Conservation (phyloP, 2,113 vertebrate species). For the Daubentonia madagascariensis region DNA sequence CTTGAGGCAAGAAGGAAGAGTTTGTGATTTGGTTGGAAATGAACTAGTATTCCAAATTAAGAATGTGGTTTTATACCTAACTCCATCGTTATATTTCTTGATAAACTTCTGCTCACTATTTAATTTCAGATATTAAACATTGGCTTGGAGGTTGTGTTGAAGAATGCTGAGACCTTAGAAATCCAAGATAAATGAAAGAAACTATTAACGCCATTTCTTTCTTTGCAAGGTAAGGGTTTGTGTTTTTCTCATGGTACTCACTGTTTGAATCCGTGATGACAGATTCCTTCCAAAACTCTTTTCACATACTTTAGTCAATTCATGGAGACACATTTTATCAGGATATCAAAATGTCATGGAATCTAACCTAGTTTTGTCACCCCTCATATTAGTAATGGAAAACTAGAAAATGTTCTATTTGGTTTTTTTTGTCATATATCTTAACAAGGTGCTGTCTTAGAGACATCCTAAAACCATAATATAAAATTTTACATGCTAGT, state of each 20-base stretch:
- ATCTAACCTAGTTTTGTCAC: not conserved
- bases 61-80: not conserved
- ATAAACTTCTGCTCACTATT: not conserved
- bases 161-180: not conserved
- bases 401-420: not conserved
- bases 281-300: not conserved
- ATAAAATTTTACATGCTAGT: not conserved
- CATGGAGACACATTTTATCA: not conserved
- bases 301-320: not conserved
- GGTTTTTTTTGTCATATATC: not conserved
- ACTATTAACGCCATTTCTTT: not conserved
- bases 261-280: not conserved
- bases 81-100: not conserved
- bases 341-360: not conserved
- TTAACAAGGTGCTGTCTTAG: not conserved
- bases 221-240: not conserved
- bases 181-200: not conserved
- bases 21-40: constrained; percentile 34
- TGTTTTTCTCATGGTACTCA: not conserved
- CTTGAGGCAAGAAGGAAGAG: not conserved
- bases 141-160: not conserved
- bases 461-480: not conserved
- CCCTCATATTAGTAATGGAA: not conserved
- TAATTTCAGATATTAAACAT: constrained; percentile 9
- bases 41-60: constrained; percentile 1